Evolutionary conservation across 2,113 vertebrate genomes (phyloP).

Genomic region (Athene noctua): DNA sequence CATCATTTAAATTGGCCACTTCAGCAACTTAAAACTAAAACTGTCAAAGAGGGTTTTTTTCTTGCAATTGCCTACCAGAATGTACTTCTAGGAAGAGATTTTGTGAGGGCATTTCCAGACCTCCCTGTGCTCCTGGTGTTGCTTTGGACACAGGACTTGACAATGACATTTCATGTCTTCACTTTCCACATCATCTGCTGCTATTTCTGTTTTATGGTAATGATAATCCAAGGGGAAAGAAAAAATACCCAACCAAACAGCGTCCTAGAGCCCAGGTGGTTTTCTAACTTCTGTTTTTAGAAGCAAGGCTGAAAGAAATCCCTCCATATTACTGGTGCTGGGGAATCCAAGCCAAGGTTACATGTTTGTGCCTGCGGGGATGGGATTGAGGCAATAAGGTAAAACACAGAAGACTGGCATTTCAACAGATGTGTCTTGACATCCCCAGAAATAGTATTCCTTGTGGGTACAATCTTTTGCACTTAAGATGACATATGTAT

Average conservation of each 20-base stretch:
- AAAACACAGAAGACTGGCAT: not conserved
- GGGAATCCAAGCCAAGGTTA: not conserved
- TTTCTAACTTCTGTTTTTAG: not conserved
- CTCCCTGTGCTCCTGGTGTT: not conserved
- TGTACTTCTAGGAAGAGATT: not conserved
- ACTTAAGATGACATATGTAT: not conserved
- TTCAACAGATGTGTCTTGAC: not conserved
- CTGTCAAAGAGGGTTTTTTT: not conserved
- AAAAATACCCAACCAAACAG: not conserved
- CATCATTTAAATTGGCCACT: not conserved
- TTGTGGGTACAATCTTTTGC: not conserved
- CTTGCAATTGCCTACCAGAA: not conserved
- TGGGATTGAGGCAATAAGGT: not conserved
- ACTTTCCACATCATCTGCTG: not conserved
- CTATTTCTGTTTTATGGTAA: not conserved
- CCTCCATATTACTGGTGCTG: not conserved
- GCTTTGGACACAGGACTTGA: not conserved
- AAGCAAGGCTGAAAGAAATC: not conserved
- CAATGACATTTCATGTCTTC: not conserved
- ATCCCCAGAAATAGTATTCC: not conserved
- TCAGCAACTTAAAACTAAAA: not conserved
- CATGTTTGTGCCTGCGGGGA: rapidly evolving
- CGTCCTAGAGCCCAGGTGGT: not conserved
- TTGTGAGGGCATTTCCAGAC: not conserved
- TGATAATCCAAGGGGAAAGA: not conserved